phyloP scores from a whole-genome alignment of 2,888 invertebrate species.

The Dysmachus trigonus region DNA sequence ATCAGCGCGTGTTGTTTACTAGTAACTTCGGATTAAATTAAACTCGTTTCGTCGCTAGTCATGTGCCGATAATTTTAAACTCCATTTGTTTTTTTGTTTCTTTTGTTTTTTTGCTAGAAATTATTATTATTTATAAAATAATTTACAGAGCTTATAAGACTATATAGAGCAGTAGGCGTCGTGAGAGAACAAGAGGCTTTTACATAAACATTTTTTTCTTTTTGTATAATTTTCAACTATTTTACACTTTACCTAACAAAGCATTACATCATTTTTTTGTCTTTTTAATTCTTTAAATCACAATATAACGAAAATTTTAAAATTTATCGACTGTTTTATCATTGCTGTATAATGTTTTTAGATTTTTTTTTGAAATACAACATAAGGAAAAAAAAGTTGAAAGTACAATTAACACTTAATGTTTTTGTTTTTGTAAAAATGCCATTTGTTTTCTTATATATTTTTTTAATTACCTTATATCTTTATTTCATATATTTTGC shows the following conservation, averaged over 20 bases:
- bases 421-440: background rate
- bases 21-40: background rate
- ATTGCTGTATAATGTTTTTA: background rate
- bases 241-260: background rate
- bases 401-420: background rate
- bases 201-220: background rate
- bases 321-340: background rate
- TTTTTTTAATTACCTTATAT: background rate
- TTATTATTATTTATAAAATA: background rate
- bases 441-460: background rate
- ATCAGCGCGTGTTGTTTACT: constrained; percentile 29
- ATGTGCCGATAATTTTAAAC: background rate
- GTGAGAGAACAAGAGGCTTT: background rate
- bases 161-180: background rate
- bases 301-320: background rate
- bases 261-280: background rate
- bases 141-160: background rate
- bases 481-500: background rate
- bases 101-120: background rate
- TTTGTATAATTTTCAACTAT: background rate
- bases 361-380: background rate
- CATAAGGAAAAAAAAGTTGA: background rate
- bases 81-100: background rate
- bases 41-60: background rate
- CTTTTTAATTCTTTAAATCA: background rate